A percentile compares a stretch with the other conserved stretches of the same genome.
Conservation (phyloP, 2,113 vertebrate genomes). For the Brienomyrus brachyistius region DNA sequence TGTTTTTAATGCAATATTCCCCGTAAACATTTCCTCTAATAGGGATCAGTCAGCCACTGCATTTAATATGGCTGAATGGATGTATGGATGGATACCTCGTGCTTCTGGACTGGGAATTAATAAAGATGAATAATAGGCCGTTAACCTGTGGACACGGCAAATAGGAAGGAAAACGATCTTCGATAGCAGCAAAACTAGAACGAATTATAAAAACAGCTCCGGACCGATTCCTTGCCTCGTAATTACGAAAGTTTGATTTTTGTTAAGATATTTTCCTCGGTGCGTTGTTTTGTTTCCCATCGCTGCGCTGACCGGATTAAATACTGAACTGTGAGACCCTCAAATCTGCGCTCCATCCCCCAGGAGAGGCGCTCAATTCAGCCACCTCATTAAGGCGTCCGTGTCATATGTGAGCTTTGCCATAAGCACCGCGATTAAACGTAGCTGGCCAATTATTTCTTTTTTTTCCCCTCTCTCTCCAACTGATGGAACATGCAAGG, state of each 20-base stretch:
- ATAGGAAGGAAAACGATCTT: neutral
- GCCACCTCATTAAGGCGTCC: slow-evolving; percentile 50
- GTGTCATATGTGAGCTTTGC: slow-evolving; percentile 35
- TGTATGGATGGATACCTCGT: neutral
- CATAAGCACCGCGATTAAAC: slow-evolving; percentile 40
- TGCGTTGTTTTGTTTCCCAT: slow-evolving; percentile 25
- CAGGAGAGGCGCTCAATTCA: slow-evolving; percentile 44
- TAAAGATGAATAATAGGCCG: neutral
- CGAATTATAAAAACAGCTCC: neutral
- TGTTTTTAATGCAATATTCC: neutral
- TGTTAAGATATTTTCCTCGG: neutral
- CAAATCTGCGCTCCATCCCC: slow-evolving; percentile 28
- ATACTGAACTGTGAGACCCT: slow-evolving; percentile 14
- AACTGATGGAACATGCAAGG: slow-evolving; percentile 15
- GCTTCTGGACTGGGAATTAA: neutral
- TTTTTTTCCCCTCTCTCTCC: slow-evolving; percentile 18
- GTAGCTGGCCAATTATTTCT: slow-evolving; percentile 44
- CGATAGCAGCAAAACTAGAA: neutral
- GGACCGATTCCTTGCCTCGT: neutral
- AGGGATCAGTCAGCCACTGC: neutral
- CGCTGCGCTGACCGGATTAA: neutral
- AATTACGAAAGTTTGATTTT: neutral
- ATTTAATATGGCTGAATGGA: neutral
- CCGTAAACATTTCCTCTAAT: neutral
- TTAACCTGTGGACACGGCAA: neutral